Conservation (phyloP, 2,113 vertebrate genomes). For the Muntiacus reevesi region DNA sequence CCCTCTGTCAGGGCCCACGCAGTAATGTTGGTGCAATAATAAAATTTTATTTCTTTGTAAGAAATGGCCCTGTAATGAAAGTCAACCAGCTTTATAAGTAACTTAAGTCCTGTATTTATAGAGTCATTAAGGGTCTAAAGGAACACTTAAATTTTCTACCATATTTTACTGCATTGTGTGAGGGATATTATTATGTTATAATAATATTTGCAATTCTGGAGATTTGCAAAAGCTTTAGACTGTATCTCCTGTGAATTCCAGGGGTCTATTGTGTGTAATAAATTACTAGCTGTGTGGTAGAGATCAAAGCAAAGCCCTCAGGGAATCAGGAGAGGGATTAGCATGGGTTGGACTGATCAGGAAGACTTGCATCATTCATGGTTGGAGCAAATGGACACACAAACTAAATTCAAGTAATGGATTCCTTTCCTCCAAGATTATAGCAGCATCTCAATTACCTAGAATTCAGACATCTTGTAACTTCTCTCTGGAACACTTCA, state of each 20-base stretch:
- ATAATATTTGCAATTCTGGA: constrained; percentile 5
- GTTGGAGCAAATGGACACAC: background rate
- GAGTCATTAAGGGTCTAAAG: constrained; percentile 33
- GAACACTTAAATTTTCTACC: constrained; percentile 9
- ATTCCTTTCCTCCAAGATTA: background rate
- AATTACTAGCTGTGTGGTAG: background rate
- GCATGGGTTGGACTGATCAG: background rate
- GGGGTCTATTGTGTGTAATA: background rate
- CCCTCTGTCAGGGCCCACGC: background rate
- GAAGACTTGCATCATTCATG: background rate
- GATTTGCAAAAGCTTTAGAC: constrained; percentile 14
- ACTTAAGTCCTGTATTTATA: constrained; percentile 46
- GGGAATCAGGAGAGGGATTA: background rate
- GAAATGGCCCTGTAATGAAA: constrained; percentile 32
- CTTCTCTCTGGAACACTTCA: background rate
- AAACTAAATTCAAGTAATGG: background rate
- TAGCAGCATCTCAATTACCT: background rate
- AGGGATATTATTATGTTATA: background rate
- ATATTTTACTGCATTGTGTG: constrained; percentile 16
- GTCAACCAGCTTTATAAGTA: constrained; percentile 20
- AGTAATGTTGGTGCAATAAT: constrained; percentile 8
- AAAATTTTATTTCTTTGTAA: constrained; percentile 42
- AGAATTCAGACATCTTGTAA: background rate
- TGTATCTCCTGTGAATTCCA: constrained; percentile 10
- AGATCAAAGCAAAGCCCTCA: background rate